Conservation (phyloP, 2,113 vertebrate genomes). For the Panthera uncia region DNA sequence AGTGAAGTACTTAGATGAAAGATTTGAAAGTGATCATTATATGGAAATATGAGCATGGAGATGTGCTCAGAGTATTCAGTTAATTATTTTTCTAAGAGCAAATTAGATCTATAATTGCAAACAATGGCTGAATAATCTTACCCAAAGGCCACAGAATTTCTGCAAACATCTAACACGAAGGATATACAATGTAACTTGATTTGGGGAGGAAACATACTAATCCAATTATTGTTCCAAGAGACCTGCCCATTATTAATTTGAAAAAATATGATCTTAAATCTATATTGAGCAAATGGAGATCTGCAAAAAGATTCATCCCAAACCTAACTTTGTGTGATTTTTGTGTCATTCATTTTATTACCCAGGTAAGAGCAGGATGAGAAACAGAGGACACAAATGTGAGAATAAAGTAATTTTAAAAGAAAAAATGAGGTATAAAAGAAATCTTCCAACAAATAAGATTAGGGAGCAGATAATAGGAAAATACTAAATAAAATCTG, state of each 20-base stretch:
- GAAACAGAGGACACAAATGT: background rate
- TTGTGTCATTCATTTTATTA: background rate
- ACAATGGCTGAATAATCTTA: constrained; percentile 32
- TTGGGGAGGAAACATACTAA: background rate
- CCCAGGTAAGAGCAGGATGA: background rate
- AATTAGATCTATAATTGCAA: background rate
- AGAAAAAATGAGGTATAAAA: background rate
- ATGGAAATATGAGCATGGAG: background rate
- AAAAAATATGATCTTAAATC: constrained; percentile 28
- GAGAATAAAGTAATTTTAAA: background rate
- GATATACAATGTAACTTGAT: background rate
- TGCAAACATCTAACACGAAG: background rate
- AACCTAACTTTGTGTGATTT: background rate
- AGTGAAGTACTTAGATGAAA: background rate
- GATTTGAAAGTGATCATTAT: background rate
- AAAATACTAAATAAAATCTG: background rate
- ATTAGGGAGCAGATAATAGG: background rate
- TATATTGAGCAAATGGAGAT: background rate
- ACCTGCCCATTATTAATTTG: background rate
- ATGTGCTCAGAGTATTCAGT: background rate
- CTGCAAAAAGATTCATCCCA: background rate
- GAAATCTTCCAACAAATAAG: background rate
- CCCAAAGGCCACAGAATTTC: constrained; percentile 10
- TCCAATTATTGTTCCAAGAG: background rate
- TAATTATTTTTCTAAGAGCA: constrained; percentile 28